Evolutionary conservation across 2,797 vertebrate genomes (phyloP).

Genomic region (Sciurus vulgaris): DNA sequence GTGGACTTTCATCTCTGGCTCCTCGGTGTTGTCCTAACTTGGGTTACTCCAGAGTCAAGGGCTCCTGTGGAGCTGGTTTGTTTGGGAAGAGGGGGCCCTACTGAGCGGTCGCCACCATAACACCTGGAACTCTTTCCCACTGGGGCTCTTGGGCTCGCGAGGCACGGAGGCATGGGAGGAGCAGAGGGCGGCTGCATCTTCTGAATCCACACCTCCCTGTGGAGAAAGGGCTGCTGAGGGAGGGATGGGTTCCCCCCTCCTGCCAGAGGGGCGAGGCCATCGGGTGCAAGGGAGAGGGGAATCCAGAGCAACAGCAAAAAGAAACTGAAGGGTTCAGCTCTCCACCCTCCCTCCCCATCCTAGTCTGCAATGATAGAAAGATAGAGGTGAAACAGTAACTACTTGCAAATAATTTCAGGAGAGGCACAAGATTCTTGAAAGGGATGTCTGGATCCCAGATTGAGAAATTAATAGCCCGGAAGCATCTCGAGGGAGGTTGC

Average conservation of each 20-base stretch:
- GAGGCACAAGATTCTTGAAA: conserved; percentile 4
- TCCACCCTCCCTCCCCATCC: not conserved
- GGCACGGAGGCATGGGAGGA: not conserved
- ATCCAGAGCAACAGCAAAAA: not conserved
- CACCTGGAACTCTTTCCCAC: not conserved
- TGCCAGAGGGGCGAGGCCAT: not conserved
- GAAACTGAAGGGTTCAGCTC: not conserved
- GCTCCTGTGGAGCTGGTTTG: not conserved
- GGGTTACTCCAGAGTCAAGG: not conserved
- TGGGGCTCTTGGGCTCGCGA: not conserved
- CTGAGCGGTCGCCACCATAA: not conserved
- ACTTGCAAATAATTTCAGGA: not conserved
- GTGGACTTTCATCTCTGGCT: not conserved
- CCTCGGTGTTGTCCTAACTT: not conserved
- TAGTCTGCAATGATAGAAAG: not conserved
- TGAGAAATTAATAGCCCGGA: not conserved
- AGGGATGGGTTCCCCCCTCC: not conserved
- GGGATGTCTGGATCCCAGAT: not conserved
- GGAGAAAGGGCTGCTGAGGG: not conserved
- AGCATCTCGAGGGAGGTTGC: not conserved
- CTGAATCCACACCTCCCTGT: not conserved
- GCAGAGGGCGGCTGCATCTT: not conserved
- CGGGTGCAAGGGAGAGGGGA: not conserved
- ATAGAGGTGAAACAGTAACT: not conserved
- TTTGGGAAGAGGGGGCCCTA: not conserved